phyloP scores from a whole-genome alignment of 2,888 invertebrate species.

The Pantelozetes paolii region DNA sequence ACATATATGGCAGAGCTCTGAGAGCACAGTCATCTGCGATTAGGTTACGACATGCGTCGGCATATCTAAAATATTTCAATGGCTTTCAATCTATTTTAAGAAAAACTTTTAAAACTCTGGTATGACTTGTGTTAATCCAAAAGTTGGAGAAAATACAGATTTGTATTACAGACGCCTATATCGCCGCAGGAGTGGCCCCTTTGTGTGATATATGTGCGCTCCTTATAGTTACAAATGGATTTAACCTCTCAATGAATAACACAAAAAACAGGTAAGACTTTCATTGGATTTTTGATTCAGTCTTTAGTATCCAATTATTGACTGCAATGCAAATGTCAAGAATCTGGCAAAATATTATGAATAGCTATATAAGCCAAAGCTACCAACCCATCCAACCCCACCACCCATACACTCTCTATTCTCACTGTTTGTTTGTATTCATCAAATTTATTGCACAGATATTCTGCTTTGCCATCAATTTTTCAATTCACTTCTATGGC shows the following conservation, averaged over 20 bases:
- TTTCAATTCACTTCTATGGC: not conserved
- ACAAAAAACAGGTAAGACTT: slow-evolving; percentile 17
- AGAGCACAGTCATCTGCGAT: not conserved
- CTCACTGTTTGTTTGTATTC: not conserved
- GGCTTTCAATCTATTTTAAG: slow-evolving; percentile 27
- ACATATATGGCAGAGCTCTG: slow-evolving; percentile 35
- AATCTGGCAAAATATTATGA: not conserved
- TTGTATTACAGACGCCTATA: slow-evolving; percentile 4
- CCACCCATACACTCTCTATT: too few species aligned
- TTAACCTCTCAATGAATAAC: not conserved
- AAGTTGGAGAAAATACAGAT: slow-evolving; percentile 10
- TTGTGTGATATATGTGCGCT: not conserved
- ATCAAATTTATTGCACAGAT: not conserved
- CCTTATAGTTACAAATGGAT: not conserved
- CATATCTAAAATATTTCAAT: slow-evolving; percentile 24
- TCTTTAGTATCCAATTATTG: not conserved
- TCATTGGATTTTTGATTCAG: not conserved
- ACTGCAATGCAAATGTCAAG: not conserved
- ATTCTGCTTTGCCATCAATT: slow-evolving; percentile 1
- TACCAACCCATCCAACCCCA: too few species aligned
- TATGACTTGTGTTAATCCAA: slow-evolving; percentile 4
- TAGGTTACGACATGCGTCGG: slow-evolving; percentile 29
- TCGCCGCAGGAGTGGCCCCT: slow-evolving; percentile 11
- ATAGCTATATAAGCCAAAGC: too few species aligned
- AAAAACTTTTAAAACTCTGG: not conserved